Base-by-base conservation (phyloP, 2,113 vertebrate species). In the Gymnarchus niloticus region DNA sequence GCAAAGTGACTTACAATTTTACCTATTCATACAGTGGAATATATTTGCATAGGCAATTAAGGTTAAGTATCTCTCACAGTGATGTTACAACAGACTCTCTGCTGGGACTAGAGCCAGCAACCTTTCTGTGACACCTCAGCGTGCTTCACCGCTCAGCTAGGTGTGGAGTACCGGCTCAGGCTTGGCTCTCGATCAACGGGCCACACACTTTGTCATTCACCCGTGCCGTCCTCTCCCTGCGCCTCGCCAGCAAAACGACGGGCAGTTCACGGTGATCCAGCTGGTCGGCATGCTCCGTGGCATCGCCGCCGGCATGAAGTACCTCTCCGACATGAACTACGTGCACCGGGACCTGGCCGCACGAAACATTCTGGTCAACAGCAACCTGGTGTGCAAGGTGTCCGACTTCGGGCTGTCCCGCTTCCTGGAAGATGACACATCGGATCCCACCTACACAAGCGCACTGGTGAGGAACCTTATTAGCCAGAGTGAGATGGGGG, bases 181-280 rank as follows among this genome's bases (percentile, higher is more conserved):
- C 61, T 28, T 12, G 61, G 28, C 61, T 6, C 61, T 6, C 19
- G 19, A 73, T 41, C 33, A 73, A 33, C 14, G 37, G 33, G 65
- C 3, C 33, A 33, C 37, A 33, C 28, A 33, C 33, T 19, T 10
- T 28, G 33, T 37, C 65, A 6, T 41, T 78, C 9, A 78, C 76
- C 44, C 76, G 0, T 56, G 76, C 37, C 21, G 2, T 14, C 21
- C 83, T 69, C 41, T 51, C 46, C 25, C 21, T 52, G 44, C 7
- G 10, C 28, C 21, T 21, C 51, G 69, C 86, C 83, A 99, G 98
- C 97, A 99, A 97, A 99, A 99, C 0, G 98, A 99, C 0, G 97
- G 97, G 48, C 98, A 99, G 92, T 99, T 99, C 90, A 99, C 97
- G 0, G 97, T 98, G 88, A 99, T 99, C 93, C 98, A 99, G 93